Conservation (phyloP, 2,113 vertebrate genomes). For the Okapia johnstoni region DNA sequence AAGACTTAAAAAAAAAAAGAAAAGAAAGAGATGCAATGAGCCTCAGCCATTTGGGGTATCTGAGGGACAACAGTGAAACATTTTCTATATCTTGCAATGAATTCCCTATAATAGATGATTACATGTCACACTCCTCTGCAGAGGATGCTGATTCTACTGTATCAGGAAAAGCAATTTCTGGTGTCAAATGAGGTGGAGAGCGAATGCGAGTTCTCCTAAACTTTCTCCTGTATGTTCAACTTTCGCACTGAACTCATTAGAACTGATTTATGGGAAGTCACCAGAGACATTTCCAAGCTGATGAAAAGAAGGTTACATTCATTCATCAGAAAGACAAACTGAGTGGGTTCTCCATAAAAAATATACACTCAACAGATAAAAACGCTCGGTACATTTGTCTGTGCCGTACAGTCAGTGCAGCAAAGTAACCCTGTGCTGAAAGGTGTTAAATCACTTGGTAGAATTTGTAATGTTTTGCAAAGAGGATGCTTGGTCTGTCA, state of each 20-base stretch:
- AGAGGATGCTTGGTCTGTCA: not conserved
- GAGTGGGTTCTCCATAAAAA: not conserved
- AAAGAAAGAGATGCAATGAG: not conserved
- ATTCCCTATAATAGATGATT: not conserved
- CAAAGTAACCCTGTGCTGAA: not conserved
- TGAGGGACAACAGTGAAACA: not conserved
- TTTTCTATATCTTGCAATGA: not conserved
- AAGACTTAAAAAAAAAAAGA: not conserved
- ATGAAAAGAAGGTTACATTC: not conserved
- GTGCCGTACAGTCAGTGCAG: rapidly evolving
- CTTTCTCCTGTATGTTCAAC: not conserved
- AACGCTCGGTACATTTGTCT: not conserved
- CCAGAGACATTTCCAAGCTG: not conserved
- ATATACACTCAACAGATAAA: not conserved
- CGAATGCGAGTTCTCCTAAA: not conserved
- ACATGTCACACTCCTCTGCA: not conserved
- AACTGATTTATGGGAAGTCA: not conserved
- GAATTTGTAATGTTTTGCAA: not conserved
- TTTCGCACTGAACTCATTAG: not conserved
- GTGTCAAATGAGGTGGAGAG: not conserved
- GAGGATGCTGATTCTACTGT: not conserved
- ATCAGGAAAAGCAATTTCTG: not conserved
- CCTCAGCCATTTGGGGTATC: not conserved
- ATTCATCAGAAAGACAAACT: not conserved
- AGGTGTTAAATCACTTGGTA: not conserved